Percentiles rank a stretch among this genome's conserved stretches.
These are phyloP conservation scores for Nasalis larvatus DNA, from an alignment of 2,113 vertebrate species.

Conservation along the genomic window DNA sequence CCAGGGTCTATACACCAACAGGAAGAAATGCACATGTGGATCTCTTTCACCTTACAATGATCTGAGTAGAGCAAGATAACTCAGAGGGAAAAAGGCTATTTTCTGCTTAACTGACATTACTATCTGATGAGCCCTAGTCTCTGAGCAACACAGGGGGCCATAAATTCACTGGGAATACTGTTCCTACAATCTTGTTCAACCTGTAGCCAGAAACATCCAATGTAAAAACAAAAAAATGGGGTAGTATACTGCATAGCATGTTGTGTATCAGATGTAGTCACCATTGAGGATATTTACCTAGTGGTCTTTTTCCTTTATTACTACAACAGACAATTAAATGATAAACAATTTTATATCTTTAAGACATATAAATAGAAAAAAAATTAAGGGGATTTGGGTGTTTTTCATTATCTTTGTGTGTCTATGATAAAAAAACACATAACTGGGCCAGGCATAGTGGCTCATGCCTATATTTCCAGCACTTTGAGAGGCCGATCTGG, in stretches of 20 bases:
- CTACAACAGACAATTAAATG: not conserved
- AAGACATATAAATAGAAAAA: not conserved
- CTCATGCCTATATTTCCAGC: not conserved
- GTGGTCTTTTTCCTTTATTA: not conserved
- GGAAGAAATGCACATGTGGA: not conserved
- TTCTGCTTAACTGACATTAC: not conserved
- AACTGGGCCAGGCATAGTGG: not conserved
- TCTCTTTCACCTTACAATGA: not conserved
- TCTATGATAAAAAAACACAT: not conserved
- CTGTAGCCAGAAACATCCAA: not conserved
- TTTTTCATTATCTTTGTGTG: not conserved
- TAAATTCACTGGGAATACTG: not conserved
- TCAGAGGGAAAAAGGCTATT: no score
- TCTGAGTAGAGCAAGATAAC: not conserved
- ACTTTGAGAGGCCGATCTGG: not conserved
- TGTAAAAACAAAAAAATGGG: not conserved
- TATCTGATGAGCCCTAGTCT: not conserved
- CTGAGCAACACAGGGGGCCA: not conserved
- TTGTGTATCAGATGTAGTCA: accelerated
- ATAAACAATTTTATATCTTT: not conserved
- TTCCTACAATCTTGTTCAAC: not conserved
- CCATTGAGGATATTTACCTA: accelerated
- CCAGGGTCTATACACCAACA: accelerated
- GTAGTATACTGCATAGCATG: no score
- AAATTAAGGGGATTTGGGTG: not conserved